A percentile compares a stretch with the other conserved stretches of the same genome.
Conservation (phyloP, 2,797 vertebrate genomes). For the Catostomus latipinnis region DNA sequence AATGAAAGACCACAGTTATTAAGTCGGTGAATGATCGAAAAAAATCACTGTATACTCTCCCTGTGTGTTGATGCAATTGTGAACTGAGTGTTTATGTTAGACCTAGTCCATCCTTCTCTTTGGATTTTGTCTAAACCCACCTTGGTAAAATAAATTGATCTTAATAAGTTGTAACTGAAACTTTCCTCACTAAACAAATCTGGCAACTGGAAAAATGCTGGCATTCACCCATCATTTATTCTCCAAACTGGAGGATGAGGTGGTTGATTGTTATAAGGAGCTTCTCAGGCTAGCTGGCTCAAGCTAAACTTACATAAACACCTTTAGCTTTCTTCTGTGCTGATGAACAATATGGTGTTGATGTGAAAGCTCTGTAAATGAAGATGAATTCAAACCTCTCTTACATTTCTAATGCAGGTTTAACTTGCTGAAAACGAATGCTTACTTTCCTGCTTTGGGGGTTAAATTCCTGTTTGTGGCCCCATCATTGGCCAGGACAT, state of each 20-base stretch:
- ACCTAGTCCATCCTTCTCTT: slow-evolving; percentile 25
- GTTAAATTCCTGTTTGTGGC: slow-evolving; percentile 25
- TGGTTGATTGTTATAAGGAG: slow-evolving; percentile 67
- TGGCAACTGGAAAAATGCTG: slow-evolving; percentile 77
- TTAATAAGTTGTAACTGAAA: slow-evolving; percentile 77
- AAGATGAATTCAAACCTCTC: slow-evolving; percentile 24
- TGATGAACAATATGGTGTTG: slow-evolving; percentile 59
- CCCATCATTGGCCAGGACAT: slow-evolving; percentile 38
- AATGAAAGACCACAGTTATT: slow-evolving; percentile 26
- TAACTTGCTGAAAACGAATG: background rate
- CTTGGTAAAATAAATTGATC: slow-evolving; percentile 60
- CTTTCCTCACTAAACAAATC: slow-evolving; percentile 30
- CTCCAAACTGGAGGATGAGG: slow-evolving; percentile 79
- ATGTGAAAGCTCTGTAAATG: slow-evolving; percentile 60
- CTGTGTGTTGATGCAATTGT: slow-evolving; percentile 44
- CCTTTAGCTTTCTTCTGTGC: slow-evolving; percentile 24
- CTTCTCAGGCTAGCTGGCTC: slow-evolving; percentile 57
- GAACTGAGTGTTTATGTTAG: slow-evolving; percentile 44
- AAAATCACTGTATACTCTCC: slow-evolving; percentile 52
- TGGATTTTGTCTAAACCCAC: slow-evolving; percentile 2
- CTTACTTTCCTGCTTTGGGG: slow-evolving; percentile 35
- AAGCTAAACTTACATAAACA: slow-evolving; percentile 47
- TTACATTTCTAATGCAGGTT: slow-evolving; percentile 34
- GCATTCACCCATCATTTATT: slow-evolving; percentile 75
- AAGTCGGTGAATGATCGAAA: background rate